Base-by-base conservation (phyloP, 1,140 invertebrate genomes). In the Habropoda laboriosa region DNA sequence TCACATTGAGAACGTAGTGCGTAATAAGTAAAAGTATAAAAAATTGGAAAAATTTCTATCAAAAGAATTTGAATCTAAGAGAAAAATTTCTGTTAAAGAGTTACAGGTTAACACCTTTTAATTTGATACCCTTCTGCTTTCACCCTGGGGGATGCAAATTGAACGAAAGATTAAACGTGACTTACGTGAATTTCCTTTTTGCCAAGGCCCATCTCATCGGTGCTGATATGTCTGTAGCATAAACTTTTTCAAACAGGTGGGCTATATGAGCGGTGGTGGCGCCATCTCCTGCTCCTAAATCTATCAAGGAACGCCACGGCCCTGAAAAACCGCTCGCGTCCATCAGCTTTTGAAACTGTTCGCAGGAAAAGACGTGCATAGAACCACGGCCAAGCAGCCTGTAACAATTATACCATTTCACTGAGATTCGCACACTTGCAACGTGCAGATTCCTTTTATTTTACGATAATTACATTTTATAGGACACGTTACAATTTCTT, bases 261-360 rank as follows among this genome's bases (percentile, higher is more conserved):
- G 95, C 94, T 87, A 98, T 95, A 64, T 96, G 94, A 24, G 95
- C 92, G 32, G 98, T 99, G 3, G 98, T 97, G 79, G 95, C 95
- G 7, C 98, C 98, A 93, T 99, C 98, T 2, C 98, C 98, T 12
- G 98, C 98, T 53, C 98, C 98, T 51, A 99, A 93, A 93, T 99
- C 98, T 64, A 98, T 93, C 49, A 99, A 83, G 12, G 93, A 88
- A 73, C 93, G 90, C 92, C 94, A 89, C 90, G 91, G 85, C 24
- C 89, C 90, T 24, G 77, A 75, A 72, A 88, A 88, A 93, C 87
- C 85, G 88, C 93, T 89, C 7, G 92, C 82, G 49, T 91, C 88
- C 83, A 97, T 93, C 67, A 98, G 93, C 73, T 93, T 90, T 80
- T 94, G 92, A 78, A 98, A 96, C 88, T 98, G 97, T 30, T 94